Evolutionary conservation across 2,888 invertebrate genomes (phyloP).

Genomic region (Cephus pygmeus): DNA sequence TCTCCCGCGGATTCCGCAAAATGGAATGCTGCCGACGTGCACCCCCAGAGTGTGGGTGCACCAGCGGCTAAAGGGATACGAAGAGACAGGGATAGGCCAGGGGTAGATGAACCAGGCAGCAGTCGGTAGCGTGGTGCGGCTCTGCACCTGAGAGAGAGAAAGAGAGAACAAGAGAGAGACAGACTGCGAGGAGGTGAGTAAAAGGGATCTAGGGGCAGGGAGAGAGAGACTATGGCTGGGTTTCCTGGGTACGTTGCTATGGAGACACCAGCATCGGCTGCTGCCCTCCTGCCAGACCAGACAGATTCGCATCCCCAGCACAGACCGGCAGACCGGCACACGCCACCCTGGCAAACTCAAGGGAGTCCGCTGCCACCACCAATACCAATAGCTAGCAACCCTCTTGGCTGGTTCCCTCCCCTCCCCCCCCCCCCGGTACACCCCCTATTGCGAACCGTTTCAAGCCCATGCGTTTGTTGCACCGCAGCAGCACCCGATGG

Average conservation of each 20-base stretch:
- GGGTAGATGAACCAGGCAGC: conserved; percentile 62
- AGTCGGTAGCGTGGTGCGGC: conserved; percentile 35
- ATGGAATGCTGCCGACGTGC: conserved; percentile 24
- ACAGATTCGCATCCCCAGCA: conserved; percentile 55
- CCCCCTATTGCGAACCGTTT: conserved; percentile 9
- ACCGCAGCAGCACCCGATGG: conserved; percentile 45
- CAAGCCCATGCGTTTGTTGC: conserved; percentile 53
- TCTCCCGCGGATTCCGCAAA: conserved; percentile 27
- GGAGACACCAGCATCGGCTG: conserved; percentile 44
- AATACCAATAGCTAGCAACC: neutral
- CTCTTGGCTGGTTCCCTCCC: neutral
- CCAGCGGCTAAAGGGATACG: conserved; percentile 30
- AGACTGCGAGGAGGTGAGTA: conserved; percentile 29
- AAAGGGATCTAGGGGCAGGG: conserved; percentile 18
- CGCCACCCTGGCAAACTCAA: conserved; percentile 1
- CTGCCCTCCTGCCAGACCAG: conserved; percentile 53
- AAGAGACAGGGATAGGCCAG: conserved; percentile 41
- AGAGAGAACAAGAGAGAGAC: conserved; percentile 22
- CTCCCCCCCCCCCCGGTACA: neutral
- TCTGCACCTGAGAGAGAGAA: conserved; percentile 19
- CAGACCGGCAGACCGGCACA: conserved; percentile 31
- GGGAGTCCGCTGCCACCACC: conserved; percentile 11
- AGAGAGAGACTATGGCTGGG: conserved; percentile 51
- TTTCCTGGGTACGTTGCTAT: conserved; percentile 65
- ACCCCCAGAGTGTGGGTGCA: conserved; percentile 38